Conservation (phyloP, 2,797 vertebrate species). For the Ambastaia sidthimunki region DNA sequence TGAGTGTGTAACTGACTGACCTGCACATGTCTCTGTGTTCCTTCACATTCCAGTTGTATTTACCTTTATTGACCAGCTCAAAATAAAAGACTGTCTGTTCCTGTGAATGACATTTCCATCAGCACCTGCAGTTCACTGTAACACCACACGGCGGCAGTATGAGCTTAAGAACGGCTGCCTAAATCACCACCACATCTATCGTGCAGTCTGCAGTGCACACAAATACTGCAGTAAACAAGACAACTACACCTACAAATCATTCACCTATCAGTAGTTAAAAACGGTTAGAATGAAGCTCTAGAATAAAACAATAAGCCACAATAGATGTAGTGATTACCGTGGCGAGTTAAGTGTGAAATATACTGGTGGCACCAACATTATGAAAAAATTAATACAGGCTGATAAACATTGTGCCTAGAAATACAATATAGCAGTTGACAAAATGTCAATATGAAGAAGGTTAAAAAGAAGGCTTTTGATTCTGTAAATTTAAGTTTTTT, state of each 20-base stretch:
- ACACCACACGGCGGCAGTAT: constrained; percentile 74
- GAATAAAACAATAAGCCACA: no score
- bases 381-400: no score
- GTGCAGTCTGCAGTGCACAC: no score
- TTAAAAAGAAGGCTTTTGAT: not conserved
- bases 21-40: constrained; percentile 94
- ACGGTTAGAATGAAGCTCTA: no score
- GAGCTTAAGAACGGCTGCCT: constrained; percentile 49
- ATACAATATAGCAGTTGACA: not conserved
- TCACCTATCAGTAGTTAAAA: no score
- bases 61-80: constrained; percentile 92
- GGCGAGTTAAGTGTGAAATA: no score
- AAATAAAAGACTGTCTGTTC: constrained; percentile 93
- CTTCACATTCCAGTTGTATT: constrained; percentile 95
- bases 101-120: constrained; percentile 67
- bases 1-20: constrained; percentile 73
- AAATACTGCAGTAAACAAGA: no score
- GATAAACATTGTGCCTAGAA: not conserved
- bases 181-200: not conserved
- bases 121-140: constrained; percentile 16
- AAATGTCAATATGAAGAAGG: not conserved
- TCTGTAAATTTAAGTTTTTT: not conserved
- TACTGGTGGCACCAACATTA: no score
- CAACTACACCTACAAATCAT: no score
- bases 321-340: no score